Evolutionary conservation across 2,113 vertebrate genomes (phyloP).

Genomic region (Nibea albiflora): DNA sequence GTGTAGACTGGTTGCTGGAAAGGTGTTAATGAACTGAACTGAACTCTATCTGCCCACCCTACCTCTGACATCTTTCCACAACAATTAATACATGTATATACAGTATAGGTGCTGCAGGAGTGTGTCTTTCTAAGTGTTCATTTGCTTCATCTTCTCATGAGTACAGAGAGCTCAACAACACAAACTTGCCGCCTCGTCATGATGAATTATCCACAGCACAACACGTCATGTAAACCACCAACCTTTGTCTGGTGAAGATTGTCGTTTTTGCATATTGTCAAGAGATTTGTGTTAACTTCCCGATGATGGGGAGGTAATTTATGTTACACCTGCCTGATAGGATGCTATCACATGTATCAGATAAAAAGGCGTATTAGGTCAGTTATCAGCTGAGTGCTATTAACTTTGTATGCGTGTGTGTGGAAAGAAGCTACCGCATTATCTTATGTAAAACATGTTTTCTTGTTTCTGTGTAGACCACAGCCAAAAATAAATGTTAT

Average conservation of each 20-base stretch:
- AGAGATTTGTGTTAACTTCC: neutral
- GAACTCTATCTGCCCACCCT: neutral
- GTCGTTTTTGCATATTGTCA: neutral
- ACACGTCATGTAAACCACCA: neutral
- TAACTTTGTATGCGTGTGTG: constrained; percentile 12
- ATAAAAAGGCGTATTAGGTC: constrained; percentile 61
- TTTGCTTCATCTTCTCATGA: neutral
- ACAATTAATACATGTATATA: neutral
- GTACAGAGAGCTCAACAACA: neutral
- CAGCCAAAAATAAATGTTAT: constrained; percentile 13
- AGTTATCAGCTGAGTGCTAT: constrained; percentile 34
- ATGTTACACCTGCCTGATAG: neutral
- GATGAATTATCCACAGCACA: neutral
- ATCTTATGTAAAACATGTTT: constrained; percentile 3
- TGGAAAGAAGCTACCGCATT: constrained; percentile 1
- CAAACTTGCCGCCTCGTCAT: neutral
- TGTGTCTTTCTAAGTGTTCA: neutral
- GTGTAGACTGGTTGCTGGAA: neutral
- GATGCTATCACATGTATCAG: neutral
- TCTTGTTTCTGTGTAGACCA: neutral
- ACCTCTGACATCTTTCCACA: neutral
- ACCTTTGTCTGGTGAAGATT: neutral
- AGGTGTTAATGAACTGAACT: neutral
- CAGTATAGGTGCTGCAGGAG: too few species aligned
- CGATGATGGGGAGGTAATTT: neutral